Percentiles rank a stretch among this genome's conserved stretches.
Evolutionary conservation across 2,797 vertebrate genomes (phyloP).

Genomic region (Onychomys torridus): DNA sequence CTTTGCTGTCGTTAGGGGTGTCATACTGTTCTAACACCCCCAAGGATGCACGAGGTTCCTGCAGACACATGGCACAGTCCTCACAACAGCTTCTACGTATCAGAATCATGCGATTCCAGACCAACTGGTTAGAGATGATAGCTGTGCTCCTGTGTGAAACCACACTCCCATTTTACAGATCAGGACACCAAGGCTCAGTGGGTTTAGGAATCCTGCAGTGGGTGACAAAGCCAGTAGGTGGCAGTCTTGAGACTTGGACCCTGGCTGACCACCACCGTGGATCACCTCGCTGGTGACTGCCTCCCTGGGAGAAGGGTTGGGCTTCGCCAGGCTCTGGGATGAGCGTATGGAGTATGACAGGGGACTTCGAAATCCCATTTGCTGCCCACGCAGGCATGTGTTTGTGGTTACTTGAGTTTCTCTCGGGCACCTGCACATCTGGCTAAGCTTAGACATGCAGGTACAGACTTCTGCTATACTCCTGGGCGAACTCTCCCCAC

Average conservation of each 20-base stretch:
- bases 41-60: background rate
- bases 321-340: background rate
- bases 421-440: background rate
- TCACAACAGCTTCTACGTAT: background rate
- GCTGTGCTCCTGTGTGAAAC: background rate
- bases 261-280: background rate
- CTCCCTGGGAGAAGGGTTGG: background rate
- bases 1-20: constrained; percentile 63
- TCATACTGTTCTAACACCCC: background rate
- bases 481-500: background rate
- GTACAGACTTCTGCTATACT: background rate
- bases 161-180: constrained; percentile 47
- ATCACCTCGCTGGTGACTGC: accelerated
- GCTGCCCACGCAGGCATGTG: background rate
- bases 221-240: constrained; percentile 49
- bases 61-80: background rate
- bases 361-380: background rate
- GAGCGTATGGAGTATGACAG: background rate
- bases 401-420: background rate
- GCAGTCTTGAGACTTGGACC: constrained; percentile 48
- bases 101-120: background rate
- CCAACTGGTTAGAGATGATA: background rate
- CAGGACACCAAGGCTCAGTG: constrained; percentile 5
- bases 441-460: accelerated
- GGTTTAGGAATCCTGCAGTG: constrained; percentile 7